Conservation (phyloP, 2,113 vertebrate species). For the Coptodon rendalli region DNA sequence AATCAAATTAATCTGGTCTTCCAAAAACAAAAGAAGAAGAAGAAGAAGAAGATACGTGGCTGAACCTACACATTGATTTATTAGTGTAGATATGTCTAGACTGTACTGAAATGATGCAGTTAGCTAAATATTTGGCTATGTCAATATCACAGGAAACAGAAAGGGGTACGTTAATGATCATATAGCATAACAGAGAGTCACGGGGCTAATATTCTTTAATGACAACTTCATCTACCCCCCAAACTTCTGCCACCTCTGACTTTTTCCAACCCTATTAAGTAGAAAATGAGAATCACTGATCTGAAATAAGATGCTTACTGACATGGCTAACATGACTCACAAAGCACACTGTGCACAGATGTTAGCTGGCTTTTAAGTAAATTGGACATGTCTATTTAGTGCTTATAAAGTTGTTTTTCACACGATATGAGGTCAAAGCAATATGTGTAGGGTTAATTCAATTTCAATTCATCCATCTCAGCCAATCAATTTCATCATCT, state of each 20-base stretch:
- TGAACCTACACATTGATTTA: neutral
- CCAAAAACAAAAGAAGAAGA: neutral
- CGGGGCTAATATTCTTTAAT: neutral
- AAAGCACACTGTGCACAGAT: conserved; percentile 13
- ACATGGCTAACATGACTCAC: conserved; percentile 14
- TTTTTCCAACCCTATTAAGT: conserved; percentile 1
- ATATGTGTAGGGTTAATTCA: conserved; percentile 34
- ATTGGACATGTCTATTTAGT: neutral
- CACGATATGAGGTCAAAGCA: conserved; percentile 31
- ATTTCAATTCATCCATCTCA: conserved; percentile 26
- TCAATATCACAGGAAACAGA: neutral
- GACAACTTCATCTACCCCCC: neutral
- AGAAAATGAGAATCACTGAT: conserved; percentile 25
- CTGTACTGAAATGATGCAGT: neutral
- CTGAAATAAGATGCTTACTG: conserved; percentile 45
- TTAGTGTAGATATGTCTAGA: neutral
- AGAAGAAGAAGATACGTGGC: neutral
- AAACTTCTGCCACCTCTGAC: conserved; percentile 8
- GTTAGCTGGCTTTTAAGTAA: conserved; percentile 1
- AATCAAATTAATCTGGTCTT: neutral
- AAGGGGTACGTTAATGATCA: neutral
- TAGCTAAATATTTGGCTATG: neutral
- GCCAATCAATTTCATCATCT: conserved; percentile 7
- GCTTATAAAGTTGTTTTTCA: neutral
- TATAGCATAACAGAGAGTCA: neutral